Evolutionary conservation across 2,797 vertebrate species (phyloP).

Genomic region (Myripristis jacobus): DNA sequence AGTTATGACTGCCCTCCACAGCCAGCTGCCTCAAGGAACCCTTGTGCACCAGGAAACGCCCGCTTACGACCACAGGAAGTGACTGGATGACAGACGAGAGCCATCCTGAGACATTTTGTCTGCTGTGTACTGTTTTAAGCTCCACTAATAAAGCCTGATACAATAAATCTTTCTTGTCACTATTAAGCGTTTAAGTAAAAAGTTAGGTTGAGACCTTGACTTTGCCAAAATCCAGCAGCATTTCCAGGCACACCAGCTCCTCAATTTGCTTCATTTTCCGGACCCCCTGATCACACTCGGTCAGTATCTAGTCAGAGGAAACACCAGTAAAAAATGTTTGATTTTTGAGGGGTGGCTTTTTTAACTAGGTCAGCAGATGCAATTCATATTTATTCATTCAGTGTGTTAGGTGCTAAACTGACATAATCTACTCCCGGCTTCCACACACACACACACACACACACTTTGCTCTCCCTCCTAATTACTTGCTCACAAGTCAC

Average conservation of each 20-base stretch:
- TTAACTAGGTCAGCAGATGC: too few relatives aligned
- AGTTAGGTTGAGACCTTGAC: conserved; percentile 77
- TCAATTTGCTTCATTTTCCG: conserved; percentile 82
- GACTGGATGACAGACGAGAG: conserved; percentile 43
- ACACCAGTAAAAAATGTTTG: neutral
- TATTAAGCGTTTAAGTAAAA: too few relatives aligned
- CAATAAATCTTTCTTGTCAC: too few relatives aligned
- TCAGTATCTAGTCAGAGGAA: conserved; percentile 77
- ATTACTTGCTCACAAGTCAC: too few relatives aligned
- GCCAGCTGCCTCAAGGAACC: conserved; percentile 79
- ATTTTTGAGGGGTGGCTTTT: neutral
- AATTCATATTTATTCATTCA: neutral
- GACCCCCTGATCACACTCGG: conserved; percentile 78
- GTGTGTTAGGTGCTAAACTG: too few relatives aligned
- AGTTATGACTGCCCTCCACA: conserved; percentile 40
- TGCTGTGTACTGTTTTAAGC: neutral
- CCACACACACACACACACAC: too few relatives aligned
- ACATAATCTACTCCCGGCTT: too few relatives aligned
- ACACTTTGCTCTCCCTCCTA: too few relatives aligned
- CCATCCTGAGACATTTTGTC: neutral
- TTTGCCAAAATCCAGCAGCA: conserved; percentile 79
- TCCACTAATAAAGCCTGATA: too few relatives aligned
- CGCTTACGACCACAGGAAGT: conserved; percentile 81
- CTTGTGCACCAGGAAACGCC: conserved; percentile 80
- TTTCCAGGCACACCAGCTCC: conserved; percentile 83